Base-by-base conservation (phyloP, 2,113 vertebrate species). In the Chrysochloris asiatica region DNA sequence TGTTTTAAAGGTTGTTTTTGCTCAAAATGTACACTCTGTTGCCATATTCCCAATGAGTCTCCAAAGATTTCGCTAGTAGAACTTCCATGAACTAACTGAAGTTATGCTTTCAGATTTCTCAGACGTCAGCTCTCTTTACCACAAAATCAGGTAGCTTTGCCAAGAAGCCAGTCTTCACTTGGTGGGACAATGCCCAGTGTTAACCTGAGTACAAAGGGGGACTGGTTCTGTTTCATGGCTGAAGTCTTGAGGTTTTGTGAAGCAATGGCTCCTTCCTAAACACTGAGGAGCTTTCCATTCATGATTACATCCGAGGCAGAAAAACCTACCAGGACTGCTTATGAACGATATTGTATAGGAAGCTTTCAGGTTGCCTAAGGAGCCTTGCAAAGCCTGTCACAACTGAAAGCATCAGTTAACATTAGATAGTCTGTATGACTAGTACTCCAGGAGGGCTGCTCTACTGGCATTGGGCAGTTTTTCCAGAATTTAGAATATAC, bases 61-160 rank as follows among this genome's bases (percentile, higher is more conserved):
- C 14, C 78, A 14, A 69, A 54, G 59, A 89, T 50, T 90, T 50
- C 6, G 83, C 65, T 77, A 69, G 72, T 14, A 89, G 43, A 80
- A 61, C 63, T 91, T 88, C 84, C 48, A 76, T 33, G 8, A 48
- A 47, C 43, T 43, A 13, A 45, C 28, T 28, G 72, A 75, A 0
- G 14, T 47, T 47, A 28, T 30, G 47, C 45, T 45, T 75, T 2
- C 3, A 26, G 14, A 45, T 48, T 48, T 30, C 45, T n/a, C 19
- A 78, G 45, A 45, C 83, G 16, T 17, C 85, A 79, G n/a, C 28
- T 88, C 38, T 90, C 50, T 80, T 94, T 67, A 88, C 45, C 56
- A 89, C n/a, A 85, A 69, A 86, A 65, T 38, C 48, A 89, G 69
- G 19, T 8, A 83, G 71, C 30, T 93, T 93, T 67, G 54, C 75